Evolutionary conservation across 2,113 vertebrate genomes (phyloP).

Genomic region (Circaetus cinerascens): DNA sequence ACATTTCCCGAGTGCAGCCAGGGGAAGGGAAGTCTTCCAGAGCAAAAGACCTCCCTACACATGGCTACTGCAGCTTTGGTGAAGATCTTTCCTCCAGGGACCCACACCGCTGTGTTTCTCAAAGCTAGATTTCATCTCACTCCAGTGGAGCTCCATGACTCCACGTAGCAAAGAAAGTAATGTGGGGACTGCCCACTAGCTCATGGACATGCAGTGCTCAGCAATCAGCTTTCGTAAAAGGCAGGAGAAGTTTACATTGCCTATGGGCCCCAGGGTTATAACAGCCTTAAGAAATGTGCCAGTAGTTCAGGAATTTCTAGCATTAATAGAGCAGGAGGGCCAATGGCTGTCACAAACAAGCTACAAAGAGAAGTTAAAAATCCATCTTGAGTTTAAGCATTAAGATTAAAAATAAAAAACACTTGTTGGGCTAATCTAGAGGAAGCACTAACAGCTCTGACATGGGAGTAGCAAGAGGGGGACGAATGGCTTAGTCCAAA

Average conservation of each 20-base stretch:
- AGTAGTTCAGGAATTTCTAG: background rate
- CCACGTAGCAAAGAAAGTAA: background rate
- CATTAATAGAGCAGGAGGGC: background rate
- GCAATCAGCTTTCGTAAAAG: background rate
- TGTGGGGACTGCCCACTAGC: background rate
- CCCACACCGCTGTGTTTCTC: background rate
- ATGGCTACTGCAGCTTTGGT: background rate
- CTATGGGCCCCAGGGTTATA: background rate
- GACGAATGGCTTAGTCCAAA: background rate
- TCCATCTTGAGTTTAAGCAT: background rate
- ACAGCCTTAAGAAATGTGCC: background rate
- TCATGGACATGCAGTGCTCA: background rate
- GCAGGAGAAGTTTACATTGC: background rate
- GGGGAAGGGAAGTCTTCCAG: background rate
- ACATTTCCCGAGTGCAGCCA: background rate
- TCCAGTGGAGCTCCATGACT: background rate
- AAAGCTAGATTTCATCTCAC: background rate
- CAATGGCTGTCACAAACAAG: background rate
- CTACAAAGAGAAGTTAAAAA: background rate
- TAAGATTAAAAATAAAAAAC: background rate
- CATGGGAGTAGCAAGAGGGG: background rate
- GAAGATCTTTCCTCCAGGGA: background rate
- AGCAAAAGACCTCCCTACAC: background rate
- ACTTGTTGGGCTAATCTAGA: background rate
- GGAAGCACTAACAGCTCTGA: background rate